Evolutionary conservation across 64 coral and sea anemone genomes (phyloP), one percentile per base, ranked within the genome.

Genomic region (Astreopora myriophthalma): DNA sequence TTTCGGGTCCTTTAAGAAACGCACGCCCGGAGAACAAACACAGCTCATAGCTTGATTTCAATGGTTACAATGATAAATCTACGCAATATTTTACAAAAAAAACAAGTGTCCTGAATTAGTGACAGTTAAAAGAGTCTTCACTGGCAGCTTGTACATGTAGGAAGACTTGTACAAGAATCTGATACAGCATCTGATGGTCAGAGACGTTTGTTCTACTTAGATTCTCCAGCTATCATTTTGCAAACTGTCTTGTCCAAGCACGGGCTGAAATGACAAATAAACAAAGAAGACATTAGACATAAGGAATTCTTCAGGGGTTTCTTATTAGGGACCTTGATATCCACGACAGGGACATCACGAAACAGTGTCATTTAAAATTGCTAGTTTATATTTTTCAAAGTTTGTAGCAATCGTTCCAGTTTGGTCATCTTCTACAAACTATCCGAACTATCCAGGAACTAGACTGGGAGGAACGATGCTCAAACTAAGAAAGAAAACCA

Each of bases 51-150:
- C 7, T 27, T 66, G 19, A 33, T 19, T 40, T 74, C 17, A 39
- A n/a, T 39, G 34, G 71, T 66, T 26, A 66, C n/a, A 38, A 39
- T 74, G 31, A n/a, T 39, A 40, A 39, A 74, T 74, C 71, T 74
- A 39, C 6, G 71, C 19, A 39, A 74, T 74, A 74, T 74, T 20
- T 39, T 74, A 74, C 71, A 74, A 42, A 74, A 73, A n/a, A n/a
- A n/a, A n/a, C n/a, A n/a, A n/a, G n/a, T n/a, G n/a, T n/a, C n/a
- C n/a, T n/a, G n/a, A n/a, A n/a, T n/a, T n/a, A n/a, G n/a, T n/a
- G n/a, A n/a, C n/a, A n/a, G n/a, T 11, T 6, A 46, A n/a, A 46
- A 46, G 42, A 46, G 42, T 46, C 42, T 46, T 0, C 42, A 46
- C 42, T 46, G 42, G 42, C 42, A 46, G 23, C 61, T 64, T 64